Evolutionary conservation across 2,888 invertebrate genomes (phyloP).

Genomic region (Papilio demoleus): DNA sequence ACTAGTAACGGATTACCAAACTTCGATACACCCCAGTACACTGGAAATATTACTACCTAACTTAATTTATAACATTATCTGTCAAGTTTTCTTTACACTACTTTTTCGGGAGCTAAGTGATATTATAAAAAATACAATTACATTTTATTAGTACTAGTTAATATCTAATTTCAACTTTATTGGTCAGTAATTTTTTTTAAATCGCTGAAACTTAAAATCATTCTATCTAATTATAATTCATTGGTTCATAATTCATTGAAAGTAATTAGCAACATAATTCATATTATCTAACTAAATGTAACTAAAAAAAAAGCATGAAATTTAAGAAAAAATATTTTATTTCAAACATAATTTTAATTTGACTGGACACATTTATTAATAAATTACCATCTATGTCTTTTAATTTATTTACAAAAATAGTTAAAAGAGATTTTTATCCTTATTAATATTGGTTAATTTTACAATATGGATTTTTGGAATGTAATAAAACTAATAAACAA

Average conservation of each 20-base stretch:
- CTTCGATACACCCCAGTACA: constrained; percentile 66
- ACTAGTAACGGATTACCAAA: constrained; percentile 71
- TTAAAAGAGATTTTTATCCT: not conserved
- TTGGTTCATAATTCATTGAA: constrained; percentile 14
- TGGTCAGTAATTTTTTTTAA: constrained; percentile 3
- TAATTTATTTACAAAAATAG: constrained; percentile 18
- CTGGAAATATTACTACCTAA: constrained; percentile 61
- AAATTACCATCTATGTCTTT: constrained; percentile 2
- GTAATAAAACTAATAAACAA: constrained; percentile 4
- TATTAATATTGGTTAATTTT: not conserved
- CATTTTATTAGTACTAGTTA: constrained; percentile 1
- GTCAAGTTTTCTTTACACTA: not conserved
- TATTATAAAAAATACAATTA: not conserved
- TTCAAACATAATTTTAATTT: constrained; percentile 36
- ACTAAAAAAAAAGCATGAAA: constrained; percentile 22
- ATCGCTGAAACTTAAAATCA: not conserved
- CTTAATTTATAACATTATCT: constrained; percentile 28
- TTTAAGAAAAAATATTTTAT: constrained; percentile 46
- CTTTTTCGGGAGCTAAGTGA: not conserved
- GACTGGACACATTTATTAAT: constrained; percentile 4
- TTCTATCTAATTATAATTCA: not conserved
- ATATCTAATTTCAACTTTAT: not conserved
- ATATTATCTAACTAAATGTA: not conserved
- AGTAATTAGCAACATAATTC: not conserved
- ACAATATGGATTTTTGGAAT: constrained; percentile 13